Evolutionary conservation across 1,140 invertebrate species (phyloP).

Genomic region (Tetramorium alpestre): DNA sequence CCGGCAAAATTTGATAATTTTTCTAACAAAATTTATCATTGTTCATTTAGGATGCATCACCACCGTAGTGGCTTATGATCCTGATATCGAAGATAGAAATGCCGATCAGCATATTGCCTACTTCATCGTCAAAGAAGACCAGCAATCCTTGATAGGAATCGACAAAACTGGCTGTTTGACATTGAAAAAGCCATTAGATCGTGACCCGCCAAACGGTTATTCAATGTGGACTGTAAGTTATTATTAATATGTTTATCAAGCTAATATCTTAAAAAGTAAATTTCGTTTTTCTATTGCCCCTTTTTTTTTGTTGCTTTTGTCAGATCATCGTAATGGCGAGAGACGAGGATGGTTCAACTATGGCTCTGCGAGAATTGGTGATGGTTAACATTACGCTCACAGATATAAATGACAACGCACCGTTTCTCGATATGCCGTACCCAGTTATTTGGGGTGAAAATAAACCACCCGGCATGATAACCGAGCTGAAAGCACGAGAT

Average conservation of each 20-base stretch:
- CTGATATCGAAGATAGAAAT: slow-evolving; percentile 91
- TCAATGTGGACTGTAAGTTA: slow-evolving; percentile 88
- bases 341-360: slow-evolving; percentile 91
- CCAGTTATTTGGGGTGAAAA: slow-evolving; percentile 95
- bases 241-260: neutral
- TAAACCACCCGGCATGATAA: slow-evolving; percentile 89
- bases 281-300: neutral
- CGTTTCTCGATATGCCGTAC: slow-evolving; percentile 92
- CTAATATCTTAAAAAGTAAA: slow-evolving; percentile 9
- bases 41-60: slow-evolving; percentile 86
- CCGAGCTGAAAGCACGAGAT: slow-evolving; percentile 91
- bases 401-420: slow-evolving; percentile 96
- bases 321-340: slow-evolving; percentile 93
- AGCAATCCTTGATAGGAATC: slow-evolving; percentile 89
- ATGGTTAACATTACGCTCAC: slow-evolving; percentile 91
- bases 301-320: neutral
- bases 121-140: slow-evolving; percentile 90
- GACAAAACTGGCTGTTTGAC: slow-evolving; percentile 91
- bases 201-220: slow-evolving; percentile 94
- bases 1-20: neutral
- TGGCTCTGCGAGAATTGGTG: slow-evolving; percentile 87
- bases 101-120: slow-evolving; percentile 93
- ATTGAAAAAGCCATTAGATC: slow-evolving; percentile 92
- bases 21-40: slow-evolving; percentile 23
- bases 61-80: slow-evolving; percentile 90